Conservation (phyloP, 2,113 vertebrate genomes). For the Rhegmatorhina hoffmannsi region DNA sequence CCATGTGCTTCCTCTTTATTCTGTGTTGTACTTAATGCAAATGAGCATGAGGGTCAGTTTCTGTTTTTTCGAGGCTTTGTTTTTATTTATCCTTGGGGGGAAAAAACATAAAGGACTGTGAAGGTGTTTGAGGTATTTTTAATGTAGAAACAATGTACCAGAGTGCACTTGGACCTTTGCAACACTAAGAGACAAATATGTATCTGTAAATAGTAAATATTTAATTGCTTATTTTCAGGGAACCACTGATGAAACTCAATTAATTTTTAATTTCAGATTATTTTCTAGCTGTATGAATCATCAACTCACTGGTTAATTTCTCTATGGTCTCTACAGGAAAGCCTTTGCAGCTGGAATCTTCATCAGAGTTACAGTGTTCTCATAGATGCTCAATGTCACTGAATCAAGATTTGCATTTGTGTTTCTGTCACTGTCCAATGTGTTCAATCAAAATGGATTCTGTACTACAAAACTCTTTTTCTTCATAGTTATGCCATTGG, state of each 20-base stretch:
- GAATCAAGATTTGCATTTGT: background rate
- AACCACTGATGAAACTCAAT: background rate
- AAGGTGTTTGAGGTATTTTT: background rate
- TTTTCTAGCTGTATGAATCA: background rate
- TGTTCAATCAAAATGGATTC: background rate
- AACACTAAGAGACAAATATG: background rate
- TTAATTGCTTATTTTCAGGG: conserved; percentile 7
- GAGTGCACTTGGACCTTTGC: background rate
- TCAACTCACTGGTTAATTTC: background rate
- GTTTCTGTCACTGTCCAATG: background rate
- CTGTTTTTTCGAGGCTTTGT: background rate
- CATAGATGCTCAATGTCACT: background rate
- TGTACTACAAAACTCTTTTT: background rate
- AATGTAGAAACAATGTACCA: background rate
- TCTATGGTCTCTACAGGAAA: background rate
- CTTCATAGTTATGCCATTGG: background rate
- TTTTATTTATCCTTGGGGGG: background rate
- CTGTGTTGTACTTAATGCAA: background rate
- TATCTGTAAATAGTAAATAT: conserved; percentile 3
- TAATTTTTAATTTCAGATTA: conserved; percentile 21
- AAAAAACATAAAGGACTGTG: background rate
- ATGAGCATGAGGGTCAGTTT: accelerated
- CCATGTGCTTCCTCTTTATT: background rate
- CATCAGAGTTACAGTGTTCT: background rate
- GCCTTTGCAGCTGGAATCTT: background rate